A percentile compares a stretch with the other conserved stretches of the same genome.
Conservation (phyloP, 2,797 vertebrate genomes). For the Neosilurus mollespiculum region DNA sequence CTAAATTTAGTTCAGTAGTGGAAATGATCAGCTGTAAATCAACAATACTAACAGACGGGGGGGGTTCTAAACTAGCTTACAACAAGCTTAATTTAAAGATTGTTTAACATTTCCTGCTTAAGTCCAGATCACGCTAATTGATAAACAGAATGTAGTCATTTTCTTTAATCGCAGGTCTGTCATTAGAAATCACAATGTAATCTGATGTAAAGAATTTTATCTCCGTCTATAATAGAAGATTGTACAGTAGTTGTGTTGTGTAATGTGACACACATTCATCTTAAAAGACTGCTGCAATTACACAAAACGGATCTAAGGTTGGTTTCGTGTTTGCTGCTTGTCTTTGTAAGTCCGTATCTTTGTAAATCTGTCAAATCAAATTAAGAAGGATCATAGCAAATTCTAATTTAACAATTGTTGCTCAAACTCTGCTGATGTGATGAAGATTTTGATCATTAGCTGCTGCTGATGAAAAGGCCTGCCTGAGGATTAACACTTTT, state of each 20-base stretch:
- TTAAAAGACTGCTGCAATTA: background rate
- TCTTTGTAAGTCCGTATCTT: background rate
- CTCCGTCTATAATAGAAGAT: background rate
- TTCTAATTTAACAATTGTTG: background rate
- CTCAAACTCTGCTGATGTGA: background rate
- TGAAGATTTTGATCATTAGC: background rate
- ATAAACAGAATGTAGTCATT: conserved; percentile 1
- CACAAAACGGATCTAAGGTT: background rate
- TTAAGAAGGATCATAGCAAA: background rate
- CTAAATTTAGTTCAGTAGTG: background rate
- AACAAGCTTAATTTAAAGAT: background rate
- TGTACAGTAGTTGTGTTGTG: background rate
- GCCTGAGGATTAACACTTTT: background rate
- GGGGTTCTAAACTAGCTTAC: background rate
- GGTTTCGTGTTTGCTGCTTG: background rate
- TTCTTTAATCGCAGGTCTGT: background rate
- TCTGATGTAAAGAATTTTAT: background rate
- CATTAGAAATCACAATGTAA: background rate
- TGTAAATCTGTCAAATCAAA: background rate
- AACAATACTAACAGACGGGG: background rate
- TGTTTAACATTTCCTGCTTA: background rate
- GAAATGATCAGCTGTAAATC: background rate
- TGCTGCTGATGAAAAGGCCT: background rate
- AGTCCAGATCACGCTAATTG: background rate
- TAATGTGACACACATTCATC: background rate